Conservation (phyloP, 2,888 invertebrate species). For the Acleris sparsana region DNA sequence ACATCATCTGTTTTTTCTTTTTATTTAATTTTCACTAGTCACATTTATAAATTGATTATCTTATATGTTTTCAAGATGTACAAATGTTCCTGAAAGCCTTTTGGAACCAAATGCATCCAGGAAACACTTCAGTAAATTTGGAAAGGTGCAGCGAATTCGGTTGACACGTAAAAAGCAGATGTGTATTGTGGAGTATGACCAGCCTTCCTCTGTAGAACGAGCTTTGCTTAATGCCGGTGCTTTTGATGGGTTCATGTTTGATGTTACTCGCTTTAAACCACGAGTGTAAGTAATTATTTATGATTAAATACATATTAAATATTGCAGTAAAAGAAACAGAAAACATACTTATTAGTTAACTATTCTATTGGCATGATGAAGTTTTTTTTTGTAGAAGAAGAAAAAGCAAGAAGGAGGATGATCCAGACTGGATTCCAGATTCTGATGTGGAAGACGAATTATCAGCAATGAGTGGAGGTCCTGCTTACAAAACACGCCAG, state of each 20-base stretch:
- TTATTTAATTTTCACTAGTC: background rate
- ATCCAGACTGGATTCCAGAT: slow-evolving; percentile 84
- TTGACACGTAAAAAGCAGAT: slow-evolving; percentile 85
- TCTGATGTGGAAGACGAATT: slow-evolving; percentile 88
- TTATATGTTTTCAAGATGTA: slow-evolving; percentile 74
- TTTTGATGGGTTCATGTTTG: slow-evolving; percentile 85
- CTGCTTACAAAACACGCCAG: slow-evolving; percentile 60
- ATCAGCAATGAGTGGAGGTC: slow-evolving; percentile 85
- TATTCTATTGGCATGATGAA: background rate
- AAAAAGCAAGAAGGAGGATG: slow-evolving; percentile 71
- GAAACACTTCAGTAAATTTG: slow-evolving; percentile 88
- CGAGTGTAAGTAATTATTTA: slow-evolving; percentile 61
- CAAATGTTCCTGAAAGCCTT: slow-evolving; percentile 85
- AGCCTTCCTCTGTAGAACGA: slow-evolving; percentile 80
- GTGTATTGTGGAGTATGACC: slow-evolving; percentile 88
- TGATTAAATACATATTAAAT: background rate
- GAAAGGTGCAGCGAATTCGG: slow-evolving; percentile 86
- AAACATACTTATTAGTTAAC: too few species aligned
- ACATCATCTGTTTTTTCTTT: too few species aligned
- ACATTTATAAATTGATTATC: slow-evolving; percentile 20
- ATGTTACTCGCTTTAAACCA: slow-evolving; percentile 80
- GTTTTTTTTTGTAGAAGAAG: slow-evolving; percentile 53
- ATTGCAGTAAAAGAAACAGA: too few species aligned
- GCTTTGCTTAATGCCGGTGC: slow-evolving; percentile 85
- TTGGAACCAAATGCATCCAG: slow-evolving; percentile 84